phyloP scores from a whole-genome alignment of 2,888 invertebrate genomes.

The Eulithis testata region DNA sequence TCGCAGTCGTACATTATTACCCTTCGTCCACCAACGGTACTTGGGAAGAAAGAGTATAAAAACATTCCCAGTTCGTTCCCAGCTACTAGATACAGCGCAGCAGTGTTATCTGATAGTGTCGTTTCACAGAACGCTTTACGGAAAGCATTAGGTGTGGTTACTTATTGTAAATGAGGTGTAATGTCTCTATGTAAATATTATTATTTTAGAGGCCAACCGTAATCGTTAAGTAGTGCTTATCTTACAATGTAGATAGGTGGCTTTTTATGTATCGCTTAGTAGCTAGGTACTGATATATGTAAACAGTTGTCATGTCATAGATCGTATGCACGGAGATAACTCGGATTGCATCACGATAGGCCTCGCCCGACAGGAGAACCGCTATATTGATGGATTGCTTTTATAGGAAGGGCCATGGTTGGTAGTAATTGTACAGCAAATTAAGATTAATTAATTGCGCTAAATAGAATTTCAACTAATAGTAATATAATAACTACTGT shows the following conservation, averaged over 20 bases:
- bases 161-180: constrained; percentile 29
- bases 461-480: constrained; percentile 12
- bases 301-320: constrained; percentile 55
- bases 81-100: not conserved
- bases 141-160: constrained; percentile 17
- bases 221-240: constrained; percentile 27
- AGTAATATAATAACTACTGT: constrained; percentile 3
- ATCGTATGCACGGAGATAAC: constrained; percentile 55
- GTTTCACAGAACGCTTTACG: constrained; percentile 22
- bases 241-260: constrained; percentile 41
- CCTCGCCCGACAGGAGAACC: constrained; percentile 44
- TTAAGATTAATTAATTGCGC: constrained; percentile 30
- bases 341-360: constrained; percentile 52
- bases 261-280: constrained; percentile 33
- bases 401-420: constrained; percentile 45
- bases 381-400: constrained; percentile 58
- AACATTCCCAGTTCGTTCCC: constrained; percentile 21
- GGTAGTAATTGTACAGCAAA: constrained; percentile 33
- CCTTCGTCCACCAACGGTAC: constrained; percentile 27
- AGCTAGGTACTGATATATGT: constrained; percentile 45
- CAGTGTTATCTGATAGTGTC: constrained; percentile 15
- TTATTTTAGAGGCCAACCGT: constrained; percentile 25
- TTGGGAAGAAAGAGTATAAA: constrained; percentile 34
- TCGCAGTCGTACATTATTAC: constrained; percentile 37
- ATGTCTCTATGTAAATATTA: constrained; percentile 31